phyloP scores from a whole-genome alignment of 2,113 vertebrate genomes.

The Apeltes quadracus region DNA sequence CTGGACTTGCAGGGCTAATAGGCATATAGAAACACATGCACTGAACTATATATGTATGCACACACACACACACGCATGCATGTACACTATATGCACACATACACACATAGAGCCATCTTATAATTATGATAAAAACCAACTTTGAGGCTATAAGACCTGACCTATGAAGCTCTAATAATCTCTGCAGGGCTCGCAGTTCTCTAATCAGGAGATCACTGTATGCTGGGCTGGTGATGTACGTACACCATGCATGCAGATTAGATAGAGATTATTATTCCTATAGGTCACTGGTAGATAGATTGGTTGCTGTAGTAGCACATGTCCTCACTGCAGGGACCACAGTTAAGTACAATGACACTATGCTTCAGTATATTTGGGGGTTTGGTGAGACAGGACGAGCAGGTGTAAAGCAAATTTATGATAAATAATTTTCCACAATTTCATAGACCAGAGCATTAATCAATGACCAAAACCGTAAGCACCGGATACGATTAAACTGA shows the following conservation, averaged over 20 bases:
- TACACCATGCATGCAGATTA: constrained; percentile 66
- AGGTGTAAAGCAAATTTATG: background rate
- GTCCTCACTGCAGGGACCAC: constrained; percentile 46
- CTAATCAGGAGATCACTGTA: constrained; percentile 56
- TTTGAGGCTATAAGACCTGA: constrained; percentile 33
- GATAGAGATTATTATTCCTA: constrained; percentile 63
- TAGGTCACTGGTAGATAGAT: constrained; percentile 59
- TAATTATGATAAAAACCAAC: constrained; percentile 65
- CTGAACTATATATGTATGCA: background rate
- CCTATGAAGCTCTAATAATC: constrained; percentile 42
- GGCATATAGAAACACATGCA: constrained; percentile 1
- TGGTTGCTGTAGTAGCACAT: constrained; percentile 56
- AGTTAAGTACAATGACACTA: constrained; percentile 39
- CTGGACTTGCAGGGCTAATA: background rate
- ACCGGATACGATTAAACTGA: background rate
- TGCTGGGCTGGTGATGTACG: constrained; percentile 30
- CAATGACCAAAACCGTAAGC: background rate
- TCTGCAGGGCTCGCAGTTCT: constrained; percentile 22
- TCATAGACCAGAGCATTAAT: background rate
- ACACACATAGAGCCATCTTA: constrained; percentile 16
- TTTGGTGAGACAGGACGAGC: background rate
- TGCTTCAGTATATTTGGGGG: constrained; percentile 10
- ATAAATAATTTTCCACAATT: background rate
- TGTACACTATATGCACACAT: background rate
- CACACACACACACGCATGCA: background rate